These are phyloP conservation scores for Bostrychus sinensis DNA, from an alignment of 2,113 vertebrate genomes.

Conservation along the genomic window DNA sequence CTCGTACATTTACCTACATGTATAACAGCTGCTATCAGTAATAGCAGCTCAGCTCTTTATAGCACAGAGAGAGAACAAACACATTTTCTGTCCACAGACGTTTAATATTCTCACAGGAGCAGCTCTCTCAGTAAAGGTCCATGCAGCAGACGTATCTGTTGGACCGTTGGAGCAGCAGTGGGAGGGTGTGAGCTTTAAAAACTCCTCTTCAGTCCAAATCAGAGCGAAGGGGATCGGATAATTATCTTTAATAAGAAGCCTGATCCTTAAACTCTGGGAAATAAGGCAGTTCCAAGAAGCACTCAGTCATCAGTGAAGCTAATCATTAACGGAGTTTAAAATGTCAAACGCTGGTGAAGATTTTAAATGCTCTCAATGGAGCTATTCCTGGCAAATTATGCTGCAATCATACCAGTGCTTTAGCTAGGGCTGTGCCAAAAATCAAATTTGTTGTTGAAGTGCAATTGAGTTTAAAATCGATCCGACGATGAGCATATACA, in stretches of 20 bases:
- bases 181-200: constrained; percentile 15
- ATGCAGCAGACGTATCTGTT: constrained; percentile 32
- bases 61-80: not conserved
- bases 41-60: not conserved
- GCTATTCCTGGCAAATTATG: too few species aligned
- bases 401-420: too few species aligned
- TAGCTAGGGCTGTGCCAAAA: too few species aligned
- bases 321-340: not conserved
- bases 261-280: not conserved
- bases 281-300: not conserved
- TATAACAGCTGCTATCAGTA: not conserved
- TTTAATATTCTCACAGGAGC: constrained; percentile 16
- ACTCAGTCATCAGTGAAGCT: not conserved
- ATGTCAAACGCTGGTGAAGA: too few species aligned
- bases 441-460: too few species aligned
- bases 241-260: not conserved
- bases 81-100: not conserved
- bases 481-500: too few species aligned
- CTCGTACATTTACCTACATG: not conserved
- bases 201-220: constrained; percentile 1
- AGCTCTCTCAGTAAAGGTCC: constrained; percentile 27
- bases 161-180: constrained; percentile 24
- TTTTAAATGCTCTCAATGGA: too few species aligned
- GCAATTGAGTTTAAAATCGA: too few species aligned
- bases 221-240: not conserved